These are phyloP conservation scores for Leptarthrus brevirostris DNA, from an alignment of 2,888 invertebrate species.

Conservation along the genomic window DNA sequence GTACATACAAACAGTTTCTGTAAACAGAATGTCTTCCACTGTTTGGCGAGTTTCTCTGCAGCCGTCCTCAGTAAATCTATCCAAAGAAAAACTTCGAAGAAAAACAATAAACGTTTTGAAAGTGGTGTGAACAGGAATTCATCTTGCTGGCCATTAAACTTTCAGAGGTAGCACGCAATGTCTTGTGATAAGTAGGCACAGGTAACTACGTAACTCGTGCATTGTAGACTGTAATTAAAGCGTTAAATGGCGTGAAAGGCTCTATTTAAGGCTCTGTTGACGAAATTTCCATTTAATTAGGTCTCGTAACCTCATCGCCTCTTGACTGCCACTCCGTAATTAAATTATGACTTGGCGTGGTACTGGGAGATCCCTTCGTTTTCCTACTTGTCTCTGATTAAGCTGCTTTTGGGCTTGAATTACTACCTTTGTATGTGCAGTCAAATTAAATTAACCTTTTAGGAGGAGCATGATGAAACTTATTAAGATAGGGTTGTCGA, in stretches of 20 bases:
- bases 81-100: slow-evolving; percentile 1
- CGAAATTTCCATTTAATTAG: slow-evolving; percentile 37
- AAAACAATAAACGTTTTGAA: slow-evolving; percentile 6
- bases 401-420: not conserved
- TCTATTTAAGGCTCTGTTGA: slow-evolving; percentile 23
- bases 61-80: not conserved
- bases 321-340: slow-evolving; percentile 8
- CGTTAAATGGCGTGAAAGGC: slow-evolving; percentile 22
- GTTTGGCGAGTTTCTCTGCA: slow-evolving; percentile 6
- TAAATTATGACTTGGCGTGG: slow-evolving; percentile 36
- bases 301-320: slow-evolving; percentile 5
- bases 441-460: slow-evolving; percentile 17
- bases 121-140: slow-evolving; percentile 4
- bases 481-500: too few relatives aligned
- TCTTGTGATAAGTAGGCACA: not conserved
- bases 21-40: slow-evolving; percentile 20
- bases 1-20: slow-evolving; percentile 16
- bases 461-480: too few relatives aligned
- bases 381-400: not conserved
- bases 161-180: slow-evolving; percentile 22
- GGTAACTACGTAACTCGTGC: not conserved
- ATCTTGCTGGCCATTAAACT: slow-evolving; percentile 27
- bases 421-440: not conserved
- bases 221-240: not conserved
- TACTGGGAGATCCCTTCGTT: slow-evolving; percentile 15